Base-by-base conservation (phyloP, 1,140 invertebrate species). In the Caenorhabditis remanei region DNA sequence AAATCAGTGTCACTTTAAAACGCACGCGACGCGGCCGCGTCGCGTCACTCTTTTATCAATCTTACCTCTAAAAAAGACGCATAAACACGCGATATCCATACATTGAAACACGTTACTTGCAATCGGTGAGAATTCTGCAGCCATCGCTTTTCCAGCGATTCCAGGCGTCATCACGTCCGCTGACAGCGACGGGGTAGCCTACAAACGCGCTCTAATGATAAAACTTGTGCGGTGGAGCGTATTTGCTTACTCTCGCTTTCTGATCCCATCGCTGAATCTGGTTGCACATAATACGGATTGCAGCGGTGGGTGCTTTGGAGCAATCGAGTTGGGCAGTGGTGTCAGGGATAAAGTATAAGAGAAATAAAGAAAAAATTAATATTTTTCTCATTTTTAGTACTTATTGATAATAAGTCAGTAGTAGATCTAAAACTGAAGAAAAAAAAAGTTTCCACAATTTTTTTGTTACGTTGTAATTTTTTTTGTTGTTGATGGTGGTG, bases 231-330 rank as follows among this genome's bases (percentile, higher is more conserved):
- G 5, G 1, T 16, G 55, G n/a, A 53, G 2, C 19, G 13, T 41
- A 19, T n/a, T 14, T 14, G 84, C 84, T 89, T 40, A 91, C 90
- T 63, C 91, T 85, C 16, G 91, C 91, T 82, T 89, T 88, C 16
- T 83, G 87, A 88, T 91, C 91, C 91, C 91, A 92, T 84, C 85
- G 87, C 53, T 90, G 85, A 19, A 91, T 71, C 65, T 91, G 91
- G 58, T 90, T 84, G 85, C 91, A 91, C n/a, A 92, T 55, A 53
- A 88, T 92, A 85, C 88, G 89, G 3, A 87, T 40, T 5, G 91
- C 89, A n/a, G 67, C 16, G 4, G 88, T 91, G 4, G 91, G 91
- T 0, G 91, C 91, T 21, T 63, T 65, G 7, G 89, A 87, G 85
- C 91, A 91, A 67, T 88, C 86, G 41, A 88, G 41, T 43, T 90